These are phyloP conservation scores for Macroteleia sp. DNA, from an alignment of 2,888 invertebrate genomes.

Conservation along the genomic window DNA sequence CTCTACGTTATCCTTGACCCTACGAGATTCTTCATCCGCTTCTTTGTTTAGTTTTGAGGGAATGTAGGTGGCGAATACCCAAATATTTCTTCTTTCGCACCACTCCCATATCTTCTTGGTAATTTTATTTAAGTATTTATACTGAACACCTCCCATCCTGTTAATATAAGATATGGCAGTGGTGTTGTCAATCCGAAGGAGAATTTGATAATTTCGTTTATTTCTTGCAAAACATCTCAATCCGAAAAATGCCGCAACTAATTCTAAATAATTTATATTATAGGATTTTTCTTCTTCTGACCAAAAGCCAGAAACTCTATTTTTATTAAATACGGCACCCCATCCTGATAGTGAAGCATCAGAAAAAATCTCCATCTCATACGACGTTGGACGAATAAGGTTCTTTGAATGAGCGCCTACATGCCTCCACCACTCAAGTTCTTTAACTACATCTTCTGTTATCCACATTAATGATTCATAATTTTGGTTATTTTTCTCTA, in stretches of 20 bases:
- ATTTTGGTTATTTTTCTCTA: constrained; percentile 11
- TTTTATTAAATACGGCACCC: constrained; percentile 20
- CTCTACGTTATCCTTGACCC: constrained; percentile 24
- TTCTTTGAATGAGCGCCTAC: background rate
- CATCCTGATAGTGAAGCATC: constrained; percentile 52
- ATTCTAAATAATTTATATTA: constrained; percentile 56
- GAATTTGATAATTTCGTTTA: constrained; percentile 16
- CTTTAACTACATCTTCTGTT: background rate
- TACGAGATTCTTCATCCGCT: constrained; percentile 39
- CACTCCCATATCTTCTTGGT: constrained; percentile 41
- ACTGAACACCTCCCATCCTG: constrained; percentile 43
- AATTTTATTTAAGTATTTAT: constrained; percentile 32
- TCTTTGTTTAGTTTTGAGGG: constrained; percentile 4
- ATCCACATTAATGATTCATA: constrained; percentile 2
- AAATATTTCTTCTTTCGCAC: constrained; percentile 37
- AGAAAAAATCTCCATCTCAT: constrained; percentile 39
- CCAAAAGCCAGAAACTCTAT: constrained; percentile 33
- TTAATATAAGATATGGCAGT: too few species aligned
- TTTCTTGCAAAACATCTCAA: constrained; percentile 50
- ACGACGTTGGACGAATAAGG: constrained; percentile 11
- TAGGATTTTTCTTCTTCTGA: constrained; percentile 10
- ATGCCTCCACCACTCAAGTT: background rate
- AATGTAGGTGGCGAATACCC: constrained; percentile 48
- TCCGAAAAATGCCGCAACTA: constrained; percentile 37
- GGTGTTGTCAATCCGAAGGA: constrained; percentile 55